Base-by-base conservation (phyloP, 2,113 vertebrate species). In the Dissostichus mawsoni region DNA sequence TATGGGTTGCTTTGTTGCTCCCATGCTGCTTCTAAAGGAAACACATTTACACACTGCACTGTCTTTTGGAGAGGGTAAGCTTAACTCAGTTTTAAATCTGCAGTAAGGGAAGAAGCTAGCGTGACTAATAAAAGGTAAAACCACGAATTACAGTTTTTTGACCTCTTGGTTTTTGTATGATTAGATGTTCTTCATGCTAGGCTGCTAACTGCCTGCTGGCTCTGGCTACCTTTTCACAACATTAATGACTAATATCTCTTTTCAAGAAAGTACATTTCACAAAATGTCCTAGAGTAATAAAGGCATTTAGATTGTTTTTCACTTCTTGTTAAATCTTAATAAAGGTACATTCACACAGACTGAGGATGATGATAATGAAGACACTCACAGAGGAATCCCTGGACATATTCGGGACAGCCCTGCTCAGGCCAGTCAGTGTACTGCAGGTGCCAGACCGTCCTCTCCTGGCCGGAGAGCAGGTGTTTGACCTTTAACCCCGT, bases 361-460 rank as follows among this genome's bases (percentile, higher is more conserved):
- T 25, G 18, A 67, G 29, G 4, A 23, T 25, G 17, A 33, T 12
- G 11, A 59, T 18, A 11, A 53, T 20, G 8, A 45, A 5, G 6
- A 64, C n/a, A 90, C 97, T 97, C 94, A 99, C 97, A 96, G 64
- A 98, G 90, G 90, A 99, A 99, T 64, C 97, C 97, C 92, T 97
- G 95, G 61, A 97, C 96, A 59, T 99, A 96, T 92, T 98, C 97
- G 1, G 97, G 97, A 84, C 97, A 98, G 41, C 97, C 97, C 1
- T 97, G 96, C 81, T 98, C 97, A 3, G 93, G 93, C 93, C 93
- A 94, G 85, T 94, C 93, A 0, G 92, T 94, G 88, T 94, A 94
- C 85, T 94, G 93, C 77, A 94, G 90, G 84, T 94, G 93, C 93
- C 93, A 94, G 4, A 94, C 92, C 0, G 92, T 94, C 84, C 93